Percentiles rank a stretch among this genome's conserved stretches.
Conservation (phyloP, 1,140 invertebrate species). For the Mesaphorura yosii region DNA sequence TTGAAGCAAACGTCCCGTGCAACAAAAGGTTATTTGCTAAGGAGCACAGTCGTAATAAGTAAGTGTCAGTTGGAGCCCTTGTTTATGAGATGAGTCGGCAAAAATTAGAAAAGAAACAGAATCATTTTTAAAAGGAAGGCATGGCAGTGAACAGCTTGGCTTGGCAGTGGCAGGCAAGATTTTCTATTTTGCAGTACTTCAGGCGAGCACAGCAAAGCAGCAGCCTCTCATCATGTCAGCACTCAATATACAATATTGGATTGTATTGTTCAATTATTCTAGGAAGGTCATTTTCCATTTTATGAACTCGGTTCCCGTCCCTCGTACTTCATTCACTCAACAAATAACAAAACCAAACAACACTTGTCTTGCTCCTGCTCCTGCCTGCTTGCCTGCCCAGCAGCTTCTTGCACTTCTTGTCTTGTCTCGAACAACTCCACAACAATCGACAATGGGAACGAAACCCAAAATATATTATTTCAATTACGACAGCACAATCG, state of each 20-base stretch:
- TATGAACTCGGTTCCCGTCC: neutral
- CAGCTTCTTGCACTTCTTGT: too few species aligned
- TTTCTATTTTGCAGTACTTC: neutral
- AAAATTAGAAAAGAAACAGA: slow-evolving; percentile 26
- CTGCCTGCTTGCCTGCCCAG: too few species aligned
- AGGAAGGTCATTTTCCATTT: slow-evolving; percentile 28
- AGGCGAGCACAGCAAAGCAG: neutral
- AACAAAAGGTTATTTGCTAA: too few species aligned
- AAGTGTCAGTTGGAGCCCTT: slow-evolving; percentile 30
- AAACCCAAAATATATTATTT: too few species aligned
- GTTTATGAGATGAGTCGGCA: slow-evolving; percentile 32
- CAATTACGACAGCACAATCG: too few species aligned
- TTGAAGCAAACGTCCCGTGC: too few species aligned
- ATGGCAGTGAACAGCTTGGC: too few species aligned
- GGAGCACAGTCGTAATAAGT: slow-evolving; percentile 14
- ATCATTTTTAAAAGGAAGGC: slow-evolving; percentile 26
- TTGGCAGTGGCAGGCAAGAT: too few species aligned
- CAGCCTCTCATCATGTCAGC: slow-evolving; percentile 30
- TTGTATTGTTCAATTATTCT: slow-evolving; percentile 31
- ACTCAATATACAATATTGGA: too few species aligned
- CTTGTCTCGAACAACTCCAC: too few species aligned
- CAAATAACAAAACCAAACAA: neutral
- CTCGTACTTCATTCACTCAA: neutral
- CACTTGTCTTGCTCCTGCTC: too few species aligned
- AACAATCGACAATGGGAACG: too few species aligned